Conservation (phyloP, 2,888 invertebrate genomes). For the Scaptomyza tumidula region DNA sequence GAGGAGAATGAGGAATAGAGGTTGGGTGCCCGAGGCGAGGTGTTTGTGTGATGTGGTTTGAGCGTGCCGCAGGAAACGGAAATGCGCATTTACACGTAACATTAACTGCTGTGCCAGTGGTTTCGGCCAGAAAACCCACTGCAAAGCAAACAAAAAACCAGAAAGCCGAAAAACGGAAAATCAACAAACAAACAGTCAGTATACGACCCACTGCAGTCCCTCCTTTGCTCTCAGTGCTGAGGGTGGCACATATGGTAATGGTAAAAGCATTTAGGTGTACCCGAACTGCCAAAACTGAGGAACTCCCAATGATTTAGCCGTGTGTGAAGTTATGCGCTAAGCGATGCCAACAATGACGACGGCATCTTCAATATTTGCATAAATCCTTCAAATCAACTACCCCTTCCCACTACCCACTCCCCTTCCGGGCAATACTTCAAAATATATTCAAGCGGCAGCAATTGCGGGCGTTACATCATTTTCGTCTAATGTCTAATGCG, state of each 20-base stretch:
- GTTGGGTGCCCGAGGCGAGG: background rate
- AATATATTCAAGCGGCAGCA: slow-evolving; percentile 58
- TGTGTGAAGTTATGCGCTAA: slow-evolving; percentile 72
- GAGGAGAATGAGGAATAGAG: background rate
- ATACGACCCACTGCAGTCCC: background rate
- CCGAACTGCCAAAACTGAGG: slow-evolving; percentile 9
- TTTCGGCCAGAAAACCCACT: slow-evolving; percentile 48
- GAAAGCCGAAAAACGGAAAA: slow-evolving; percentile 72
- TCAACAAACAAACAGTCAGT: slow-evolving; percentile 68
- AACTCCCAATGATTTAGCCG: slow-evolving; percentile 47
- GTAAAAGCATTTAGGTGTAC: slow-evolving; percentile 76
- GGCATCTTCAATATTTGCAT: slow-evolving; percentile 76
- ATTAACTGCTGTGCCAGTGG: slow-evolving; percentile 70
- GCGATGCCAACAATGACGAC: slow-evolving; percentile 66
- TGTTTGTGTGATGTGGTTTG: slow-evolving; percentile 19
- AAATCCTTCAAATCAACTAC: slow-evolving; percentile 64
- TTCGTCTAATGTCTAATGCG: slow-evolving; percentile 61
- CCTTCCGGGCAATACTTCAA: slow-evolving; percentile 42
- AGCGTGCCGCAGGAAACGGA: slow-evolving; percentile 71
- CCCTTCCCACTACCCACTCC: background rate
- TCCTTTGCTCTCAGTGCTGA: background rate
- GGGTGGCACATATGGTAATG: slow-evolving; percentile 68
- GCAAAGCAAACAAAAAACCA: slow-evolving; percentile 68
- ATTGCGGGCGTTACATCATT: slow-evolving; percentile 40
- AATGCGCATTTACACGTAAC: slow-evolving; percentile 81